Conservation (phyloP, 2,888 invertebrate genomes). For the Drosophila kambysellisi region DNA sequence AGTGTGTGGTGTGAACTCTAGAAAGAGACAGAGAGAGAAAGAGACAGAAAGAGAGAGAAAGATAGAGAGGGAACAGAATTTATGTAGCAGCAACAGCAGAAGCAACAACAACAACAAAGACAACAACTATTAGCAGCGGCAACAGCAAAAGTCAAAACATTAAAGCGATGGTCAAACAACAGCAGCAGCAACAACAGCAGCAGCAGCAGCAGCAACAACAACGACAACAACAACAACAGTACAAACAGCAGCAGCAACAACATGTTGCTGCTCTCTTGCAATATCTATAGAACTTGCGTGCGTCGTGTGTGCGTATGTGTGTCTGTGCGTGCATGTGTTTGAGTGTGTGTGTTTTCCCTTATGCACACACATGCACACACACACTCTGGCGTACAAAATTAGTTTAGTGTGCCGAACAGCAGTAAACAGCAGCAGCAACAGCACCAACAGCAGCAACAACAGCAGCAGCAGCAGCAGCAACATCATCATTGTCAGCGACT, state of each 20-base stretch:
- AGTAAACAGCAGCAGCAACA: slow-evolving; percentile 17
- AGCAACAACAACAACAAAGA: slow-evolving; percentile 44
- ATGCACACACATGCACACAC: slow-evolving; percentile 26
- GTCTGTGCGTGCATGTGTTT: slow-evolving; percentile 21
- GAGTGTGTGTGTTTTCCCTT: slow-evolving; percentile 11
- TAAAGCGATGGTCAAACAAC: slow-evolving; percentile 10
- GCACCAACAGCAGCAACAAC: slow-evolving; percentile 28
- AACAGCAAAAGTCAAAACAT: slow-evolving; percentile 54
- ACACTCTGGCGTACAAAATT: slow-evolving; percentile 22
- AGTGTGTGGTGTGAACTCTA: slow-evolving; percentile 18
- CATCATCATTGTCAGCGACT: slow-evolving; percentile 80
- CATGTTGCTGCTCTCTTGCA: slow-evolving; percentile 35
- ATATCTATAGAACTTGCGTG: slow-evolving; percentile 32
- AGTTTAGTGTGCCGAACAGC: slow-evolving; percentile 48
- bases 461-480: slow-evolving; percentile 70
- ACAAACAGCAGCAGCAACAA: slow-evolving; percentile 36
- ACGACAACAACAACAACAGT: slow-evolving; percentile 29
- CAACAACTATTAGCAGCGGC: slow-evolving; percentile 60
- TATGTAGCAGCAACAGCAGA: slow-evolving; percentile 25
- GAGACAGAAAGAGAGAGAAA: slow-evolving; percentile 11
- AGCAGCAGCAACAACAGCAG: slow-evolving; percentile 32
- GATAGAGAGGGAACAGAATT: slow-evolving; percentile 21
- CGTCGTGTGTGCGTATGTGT: slow-evolving; percentile 34
- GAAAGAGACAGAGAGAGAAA: slow-evolving; percentile 22
- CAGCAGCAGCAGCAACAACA: slow-evolving; percentile 61